Conservation (phyloP, 1,140 invertebrate genomes). For the Brachionus rotundiformis region DNA sequence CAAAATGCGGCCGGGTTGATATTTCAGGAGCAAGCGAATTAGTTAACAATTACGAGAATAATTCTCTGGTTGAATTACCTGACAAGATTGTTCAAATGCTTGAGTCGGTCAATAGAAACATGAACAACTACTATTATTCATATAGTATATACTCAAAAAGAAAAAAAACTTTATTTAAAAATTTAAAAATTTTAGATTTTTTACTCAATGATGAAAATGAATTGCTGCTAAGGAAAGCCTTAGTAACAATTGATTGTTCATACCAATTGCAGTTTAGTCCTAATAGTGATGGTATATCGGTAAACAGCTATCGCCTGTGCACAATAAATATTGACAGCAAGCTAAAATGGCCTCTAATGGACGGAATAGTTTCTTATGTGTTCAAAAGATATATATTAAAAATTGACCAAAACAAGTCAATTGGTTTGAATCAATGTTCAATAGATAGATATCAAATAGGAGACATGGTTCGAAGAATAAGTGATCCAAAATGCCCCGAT, state of each 20-base stretch:
- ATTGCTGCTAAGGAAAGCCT: slow-evolving; percentile 36
- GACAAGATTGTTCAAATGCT: slow-evolving; percentile 7
- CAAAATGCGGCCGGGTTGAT: not conserved
- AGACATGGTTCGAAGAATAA: slow-evolving; percentile 13
- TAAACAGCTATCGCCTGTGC: slow-evolving; percentile 13
- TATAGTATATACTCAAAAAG: slow-evolving; percentile 11
- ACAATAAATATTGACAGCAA: slow-evolving; percentile 46
- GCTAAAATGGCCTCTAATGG: slow-evolving; percentile 38
- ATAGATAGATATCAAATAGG: slow-evolving; percentile 45
- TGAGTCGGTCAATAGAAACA: slow-evolving; percentile 17
- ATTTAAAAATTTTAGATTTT: slow-evolving; percentile 28
- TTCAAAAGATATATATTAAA: slow-evolving; percentile 23
- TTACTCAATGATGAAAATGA: slow-evolving; percentile 45
- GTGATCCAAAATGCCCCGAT: slow-evolving; percentile 71
- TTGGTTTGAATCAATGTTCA: slow-evolving; percentile 28
- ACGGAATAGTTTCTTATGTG: slow-evolving; percentile 21
- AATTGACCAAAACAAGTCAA: slow-evolving; percentile 5
- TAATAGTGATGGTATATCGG: slow-evolving; percentile 4
- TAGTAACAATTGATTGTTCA: slow-evolving; percentile 42
- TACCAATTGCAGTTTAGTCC: slow-evolving; percentile 10
- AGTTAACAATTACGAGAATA: not conserved
- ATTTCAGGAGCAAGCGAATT: not conserved
- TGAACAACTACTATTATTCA: slow-evolving; percentile 25
- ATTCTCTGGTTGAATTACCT: not conserved
- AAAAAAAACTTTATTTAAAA: not conserved